Conservation (phyloP, 2,888 invertebrate species). For the Frankliniella intonsa region DNA sequence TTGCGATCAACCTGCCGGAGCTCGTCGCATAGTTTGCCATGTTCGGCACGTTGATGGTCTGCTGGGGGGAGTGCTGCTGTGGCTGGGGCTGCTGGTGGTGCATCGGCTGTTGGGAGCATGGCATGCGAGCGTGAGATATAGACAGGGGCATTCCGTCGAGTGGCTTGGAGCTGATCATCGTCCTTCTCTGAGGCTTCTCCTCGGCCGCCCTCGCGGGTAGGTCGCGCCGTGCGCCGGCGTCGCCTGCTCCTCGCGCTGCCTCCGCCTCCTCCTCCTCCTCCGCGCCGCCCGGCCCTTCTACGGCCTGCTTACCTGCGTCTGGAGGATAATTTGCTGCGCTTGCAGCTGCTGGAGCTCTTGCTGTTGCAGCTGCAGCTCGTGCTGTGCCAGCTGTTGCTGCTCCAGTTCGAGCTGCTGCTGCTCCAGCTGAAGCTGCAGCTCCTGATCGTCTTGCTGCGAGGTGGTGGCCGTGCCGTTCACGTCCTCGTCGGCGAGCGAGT, state of each 20-base stretch:
- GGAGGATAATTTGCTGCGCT: slow-evolving; percentile 2
- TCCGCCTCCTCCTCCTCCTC: neutral
- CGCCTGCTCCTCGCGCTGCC: neutral
- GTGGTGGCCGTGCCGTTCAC: slow-evolving; percentile 43
- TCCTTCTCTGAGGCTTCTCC: too few species aligned
- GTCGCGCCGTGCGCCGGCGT: neutral
- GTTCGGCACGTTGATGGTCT: neutral
- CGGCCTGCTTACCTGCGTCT: slow-evolving; percentile 24
- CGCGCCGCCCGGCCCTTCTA: neutral
- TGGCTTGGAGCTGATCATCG: neutral
- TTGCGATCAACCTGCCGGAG: neutral
- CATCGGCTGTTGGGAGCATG: slow-evolving; percentile 15
- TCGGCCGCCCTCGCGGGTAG: too few species aligned
- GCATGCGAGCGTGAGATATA: neutral
- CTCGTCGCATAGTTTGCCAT: neutral
- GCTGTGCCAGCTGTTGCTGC: slow-evolving; percentile 46
- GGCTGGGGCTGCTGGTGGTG: neutral
- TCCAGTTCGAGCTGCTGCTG: slow-evolving; percentile 40
- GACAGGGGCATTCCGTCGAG: slow-evolving; percentile 9
- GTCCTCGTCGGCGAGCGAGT: slow-evolving; percentile 43
- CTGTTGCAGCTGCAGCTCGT: slow-evolving; percentile 32
- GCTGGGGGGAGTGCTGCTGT: neutral
- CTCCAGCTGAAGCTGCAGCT: slow-evolving; percentile 28
- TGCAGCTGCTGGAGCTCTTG: slow-evolving; percentile 32
- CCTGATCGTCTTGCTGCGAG: slow-evolving; percentile 31